Percentiles rank a stretch among this genome's conserved stretches.
Conservation (phyloP, 2,888 invertebrate genomes). For the Toxonevra muliebris region DNA sequence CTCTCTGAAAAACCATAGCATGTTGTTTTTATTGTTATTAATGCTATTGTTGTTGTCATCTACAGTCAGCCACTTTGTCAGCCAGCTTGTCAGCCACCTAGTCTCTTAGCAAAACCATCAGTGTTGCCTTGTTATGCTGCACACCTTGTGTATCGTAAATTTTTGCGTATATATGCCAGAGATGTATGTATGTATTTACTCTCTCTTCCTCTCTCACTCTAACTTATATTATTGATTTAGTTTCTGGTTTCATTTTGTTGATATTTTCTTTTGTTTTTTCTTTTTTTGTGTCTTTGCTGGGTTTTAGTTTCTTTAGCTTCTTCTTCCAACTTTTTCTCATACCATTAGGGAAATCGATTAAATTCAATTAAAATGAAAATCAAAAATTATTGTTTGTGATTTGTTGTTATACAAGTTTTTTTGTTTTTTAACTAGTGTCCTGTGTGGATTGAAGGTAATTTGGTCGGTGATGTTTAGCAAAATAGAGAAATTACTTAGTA, state of each 20-base stretch:
- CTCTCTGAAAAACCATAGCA: too few species aligned
- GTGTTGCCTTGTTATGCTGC: neutral
- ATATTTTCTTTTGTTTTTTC: constrained; percentile 10
- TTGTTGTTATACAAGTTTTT: too few species aligned
- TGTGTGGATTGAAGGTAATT: too few species aligned
- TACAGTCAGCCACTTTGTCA: too few species aligned
- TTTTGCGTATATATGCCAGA: neutral
- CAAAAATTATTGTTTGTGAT: neutral
- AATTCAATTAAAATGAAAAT: constrained; percentile 21
- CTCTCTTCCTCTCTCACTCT: too few species aligned
- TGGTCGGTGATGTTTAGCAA: too few species aligned
- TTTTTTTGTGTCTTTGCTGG: neutral
- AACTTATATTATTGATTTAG: neutral
- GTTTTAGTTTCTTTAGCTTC: neutral
- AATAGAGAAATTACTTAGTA: too few species aligned
- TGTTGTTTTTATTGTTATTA: neutral
- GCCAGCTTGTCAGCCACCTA: too few species aligned
- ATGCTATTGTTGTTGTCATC: too few species aligned
- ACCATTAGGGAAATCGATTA: constrained; percentile 26
- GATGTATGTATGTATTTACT: neutral
- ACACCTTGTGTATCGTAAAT: neutral
- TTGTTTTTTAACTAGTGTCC: too few species aligned
- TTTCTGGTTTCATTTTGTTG: constrained; percentile 8
- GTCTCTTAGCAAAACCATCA: too few species aligned
- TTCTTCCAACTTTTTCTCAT: neutral